These are phyloP conservation scores for Nesidiocoris tenuis DNA, from an alignment of 2,888 invertebrate species.

Conservation along the genomic window DNA sequence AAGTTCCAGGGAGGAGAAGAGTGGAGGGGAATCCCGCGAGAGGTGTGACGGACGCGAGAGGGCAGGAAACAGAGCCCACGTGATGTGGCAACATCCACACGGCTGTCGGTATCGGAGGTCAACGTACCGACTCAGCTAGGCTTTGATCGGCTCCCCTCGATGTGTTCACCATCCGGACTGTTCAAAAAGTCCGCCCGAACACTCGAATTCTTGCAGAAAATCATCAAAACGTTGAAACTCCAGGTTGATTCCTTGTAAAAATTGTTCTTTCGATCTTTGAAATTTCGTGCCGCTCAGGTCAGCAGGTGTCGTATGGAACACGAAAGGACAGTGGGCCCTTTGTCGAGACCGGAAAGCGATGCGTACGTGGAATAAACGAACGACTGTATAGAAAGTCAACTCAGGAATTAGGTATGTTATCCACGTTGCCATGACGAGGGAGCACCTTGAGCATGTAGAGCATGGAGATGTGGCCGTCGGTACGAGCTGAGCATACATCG, in stretches of 20 bases:
- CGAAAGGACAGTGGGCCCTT: no score
- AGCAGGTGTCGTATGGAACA: no score
- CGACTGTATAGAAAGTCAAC: background rate
- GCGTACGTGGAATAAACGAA: background rate
- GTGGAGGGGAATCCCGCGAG: no score
- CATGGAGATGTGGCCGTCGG: background rate
- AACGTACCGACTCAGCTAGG: conserved; percentile 6
- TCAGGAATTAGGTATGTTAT: background rate
- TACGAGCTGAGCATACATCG: background rate
- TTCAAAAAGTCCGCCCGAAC: no score
- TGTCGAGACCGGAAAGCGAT: background rate
- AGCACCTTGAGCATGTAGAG: background rate
- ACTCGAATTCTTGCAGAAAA: no score
- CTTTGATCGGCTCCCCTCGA: background rate
- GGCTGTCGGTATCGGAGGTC: conserved; percentile 27
- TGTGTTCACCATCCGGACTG: no score
- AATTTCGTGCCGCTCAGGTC: no score
- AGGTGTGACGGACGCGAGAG: conserved; percentile 18
- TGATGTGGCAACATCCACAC: conserved; percentile 39
- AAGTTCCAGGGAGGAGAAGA: no score
- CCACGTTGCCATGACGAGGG: background rate
- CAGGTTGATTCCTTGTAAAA: no score
- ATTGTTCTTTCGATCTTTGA: no score
- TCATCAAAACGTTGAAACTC: no score
- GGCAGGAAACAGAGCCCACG: conserved; percentile 41